Conservation (phyloP, 2,888 invertebrate species). For the Neuroscelio doddi region DNA sequence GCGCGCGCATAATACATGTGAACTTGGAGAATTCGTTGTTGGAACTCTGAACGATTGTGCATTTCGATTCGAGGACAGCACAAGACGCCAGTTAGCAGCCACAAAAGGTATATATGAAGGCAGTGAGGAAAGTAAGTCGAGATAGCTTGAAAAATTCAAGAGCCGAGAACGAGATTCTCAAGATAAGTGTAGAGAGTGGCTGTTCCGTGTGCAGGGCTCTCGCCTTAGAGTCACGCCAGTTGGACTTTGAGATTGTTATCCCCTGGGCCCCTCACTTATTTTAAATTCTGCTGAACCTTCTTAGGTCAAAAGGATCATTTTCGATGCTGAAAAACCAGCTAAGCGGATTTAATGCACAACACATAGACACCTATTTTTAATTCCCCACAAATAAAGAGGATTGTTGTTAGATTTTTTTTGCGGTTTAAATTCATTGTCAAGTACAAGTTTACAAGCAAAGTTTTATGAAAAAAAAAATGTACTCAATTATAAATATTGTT, state of each 20-base stretch:
- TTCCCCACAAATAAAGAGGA: neutral
- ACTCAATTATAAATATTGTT: too few relatives aligned
- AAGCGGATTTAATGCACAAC: conserved; percentile 6
- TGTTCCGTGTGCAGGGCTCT: conserved; percentile 12
- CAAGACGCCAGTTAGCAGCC: conserved; percentile 29
- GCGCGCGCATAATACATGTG: neutral
- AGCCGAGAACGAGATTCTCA: conserved; percentile 31
- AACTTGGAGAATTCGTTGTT: too few relatives aligned
- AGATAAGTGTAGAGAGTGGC: conserved; percentile 27
- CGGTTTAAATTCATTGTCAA: too few relatives aligned
- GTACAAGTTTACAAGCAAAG: too few relatives aligned
- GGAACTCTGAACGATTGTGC: too few relatives aligned
- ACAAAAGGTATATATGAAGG: conserved; percentile 25
- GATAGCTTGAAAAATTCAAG: conserved; percentile 39
- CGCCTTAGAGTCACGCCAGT: conserved; percentile 23
- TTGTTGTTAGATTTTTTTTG: too few relatives aligned
- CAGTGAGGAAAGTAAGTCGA: conserved; percentile 17
- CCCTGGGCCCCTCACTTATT: conserved; percentile 18
- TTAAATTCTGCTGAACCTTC: conserved; percentile 35
- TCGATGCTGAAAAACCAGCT: conserved; percentile 6
- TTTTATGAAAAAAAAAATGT: too few relatives aligned
- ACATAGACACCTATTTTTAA: conserved; percentile 6
- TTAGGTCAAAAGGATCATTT: conserved; percentile 31
- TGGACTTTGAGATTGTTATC: conserved; percentile 32
- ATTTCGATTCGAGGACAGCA: conserved; percentile 24